These are phyloP conservation scores for Coracopsis vasa DNA, from an alignment of 2,113 vertebrate genomes.

Conservation along the genomic window DNA sequence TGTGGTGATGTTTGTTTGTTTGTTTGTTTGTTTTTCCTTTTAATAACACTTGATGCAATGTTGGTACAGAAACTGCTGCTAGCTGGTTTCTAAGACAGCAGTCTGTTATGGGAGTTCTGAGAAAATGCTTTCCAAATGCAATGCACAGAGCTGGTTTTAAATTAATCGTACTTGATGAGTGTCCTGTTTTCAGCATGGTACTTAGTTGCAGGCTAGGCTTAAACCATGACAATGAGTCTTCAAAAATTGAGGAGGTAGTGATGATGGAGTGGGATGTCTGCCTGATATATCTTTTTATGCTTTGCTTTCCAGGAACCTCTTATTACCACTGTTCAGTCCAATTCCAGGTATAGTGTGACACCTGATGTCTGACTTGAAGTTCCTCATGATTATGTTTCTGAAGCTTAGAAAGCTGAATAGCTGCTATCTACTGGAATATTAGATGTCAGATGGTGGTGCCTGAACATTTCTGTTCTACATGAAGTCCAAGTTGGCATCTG, in stretches of 20 bases:
- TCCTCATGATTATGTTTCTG: neutral
- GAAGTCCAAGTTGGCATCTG: neutral
- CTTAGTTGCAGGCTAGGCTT: neutral
- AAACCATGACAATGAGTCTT: neutral
- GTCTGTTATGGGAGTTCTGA: neutral
- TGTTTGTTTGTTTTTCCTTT: neutral
- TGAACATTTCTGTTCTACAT: neutral
- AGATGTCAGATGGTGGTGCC: neutral
- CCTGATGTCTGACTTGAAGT: neutral
- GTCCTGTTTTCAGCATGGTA: neutral
- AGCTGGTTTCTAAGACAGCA: neutral
- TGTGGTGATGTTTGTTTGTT: neutral
- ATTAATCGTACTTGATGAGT: neutral
- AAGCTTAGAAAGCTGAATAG: neutral
- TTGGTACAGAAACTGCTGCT: neutral
- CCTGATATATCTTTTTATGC: neutral
- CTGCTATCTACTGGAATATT: neutral
- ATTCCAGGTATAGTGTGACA: slow-evolving; percentile 70
- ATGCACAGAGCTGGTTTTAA: neutral
- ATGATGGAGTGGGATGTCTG: neutral
- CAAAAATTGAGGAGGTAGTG: neutral
- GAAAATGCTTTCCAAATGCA: neutral
- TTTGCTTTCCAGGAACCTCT: slow-evolving; percentile 74
- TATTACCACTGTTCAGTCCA: slow-evolving; percentile 71
- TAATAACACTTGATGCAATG: neutral